These are phyloP conservation scores for Oryzias javanicus DNA, from an alignment of 2,113 vertebrate genomes.

Conservation along the genomic window DNA sequence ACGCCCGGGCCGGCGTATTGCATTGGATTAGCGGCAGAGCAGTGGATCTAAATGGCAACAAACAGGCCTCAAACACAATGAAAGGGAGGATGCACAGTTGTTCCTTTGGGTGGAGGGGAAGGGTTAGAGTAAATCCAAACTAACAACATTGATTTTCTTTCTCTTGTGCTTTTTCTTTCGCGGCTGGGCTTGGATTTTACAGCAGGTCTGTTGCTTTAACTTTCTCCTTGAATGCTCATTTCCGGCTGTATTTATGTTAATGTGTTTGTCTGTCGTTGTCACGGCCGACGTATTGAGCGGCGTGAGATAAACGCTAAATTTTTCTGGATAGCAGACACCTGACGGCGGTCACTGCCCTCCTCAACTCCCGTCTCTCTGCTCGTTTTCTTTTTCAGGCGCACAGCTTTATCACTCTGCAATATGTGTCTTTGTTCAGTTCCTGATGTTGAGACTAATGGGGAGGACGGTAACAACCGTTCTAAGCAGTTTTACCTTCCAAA, in stretches of 20 bases:
- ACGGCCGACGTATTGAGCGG: slow-evolving; percentile 27
- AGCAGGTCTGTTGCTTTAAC: slow-evolving; percentile 69
- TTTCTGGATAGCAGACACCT: slow-evolving; percentile 30
- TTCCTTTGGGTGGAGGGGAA: slow-evolving; percentile 4
- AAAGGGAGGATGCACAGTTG: not conserved
- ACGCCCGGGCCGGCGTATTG: no score
- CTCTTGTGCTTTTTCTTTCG: slow-evolving; percentile 38
- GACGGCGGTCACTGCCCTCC: slow-evolving; percentile 19
- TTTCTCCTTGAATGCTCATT: slow-evolving; percentile 31
- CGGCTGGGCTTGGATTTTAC: slow-evolving; percentile 72
- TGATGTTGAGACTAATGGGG: slow-evolving; percentile 96
- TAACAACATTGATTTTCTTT: slow-evolving; percentile 37
- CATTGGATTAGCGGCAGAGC: not conserved
- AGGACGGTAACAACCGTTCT: slow-evolving; percentile 87
- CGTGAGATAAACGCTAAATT: slow-evolving; percentile 24
- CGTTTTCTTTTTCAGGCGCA: slow-evolving; percentile 74
- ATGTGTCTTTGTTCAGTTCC: slow-evolving; percentile 90
- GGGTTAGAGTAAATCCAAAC: slow-evolving; percentile 6
- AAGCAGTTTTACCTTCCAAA: slow-evolving; percentile 91
- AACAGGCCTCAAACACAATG: not conserved
- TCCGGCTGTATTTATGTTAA: slow-evolving; percentile 15
- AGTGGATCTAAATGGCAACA: not conserved
- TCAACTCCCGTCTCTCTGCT: not conserved
- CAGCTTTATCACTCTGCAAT: slow-evolving; percentile 89
- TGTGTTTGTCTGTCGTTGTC: slow-evolving; percentile 18